Evolutionary conservation across 2,797 vertebrate genomes (phyloP).

Genomic region (Ateles fusciceps): DNA sequence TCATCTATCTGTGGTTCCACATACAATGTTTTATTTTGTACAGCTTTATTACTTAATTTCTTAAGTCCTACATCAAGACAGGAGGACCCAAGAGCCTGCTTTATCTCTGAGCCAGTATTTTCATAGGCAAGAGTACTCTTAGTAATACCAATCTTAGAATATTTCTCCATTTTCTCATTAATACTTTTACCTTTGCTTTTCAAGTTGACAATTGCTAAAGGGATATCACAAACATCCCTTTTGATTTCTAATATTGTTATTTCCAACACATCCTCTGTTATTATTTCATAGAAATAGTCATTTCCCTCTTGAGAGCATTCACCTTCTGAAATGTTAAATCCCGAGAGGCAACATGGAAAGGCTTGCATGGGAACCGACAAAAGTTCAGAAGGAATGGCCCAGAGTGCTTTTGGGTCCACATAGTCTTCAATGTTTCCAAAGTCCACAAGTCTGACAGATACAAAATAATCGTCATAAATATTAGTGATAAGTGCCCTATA

Average conservation of each 20-base stretch:
- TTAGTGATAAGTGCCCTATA: conserved; percentile 89
- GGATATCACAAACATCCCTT: conserved; percentile 72
- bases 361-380: conserved; percentile 87
- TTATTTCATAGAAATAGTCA: conserved; percentile 84
- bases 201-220: conserved; percentile 85
- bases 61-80: neutral
- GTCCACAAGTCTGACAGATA: conserved; percentile 90
- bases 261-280: conserved; percentile 85
- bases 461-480: conserved; percentile 64
- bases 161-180: conserved; percentile 87
- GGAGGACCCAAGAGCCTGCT: neutral
- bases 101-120: neutral
- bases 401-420: conserved; percentile 81
- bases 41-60: neutral
- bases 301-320: conserved; percentile 86
- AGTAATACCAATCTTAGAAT: conserved; percentile 78
- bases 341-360: conserved; percentile 91
- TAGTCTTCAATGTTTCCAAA: conserved; percentile 90
- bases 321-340: conserved; percentile 86
- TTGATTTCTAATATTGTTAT: conserved; percentile 84
- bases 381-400: conserved; percentile 85
- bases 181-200: conserved; percentile 85
- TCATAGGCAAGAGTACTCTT: neutral
- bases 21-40: neutral
- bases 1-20: neutral